Conservation (phyloP, 1,140 invertebrate genomes). For the Pogonognathellus flavescens region DNA sequence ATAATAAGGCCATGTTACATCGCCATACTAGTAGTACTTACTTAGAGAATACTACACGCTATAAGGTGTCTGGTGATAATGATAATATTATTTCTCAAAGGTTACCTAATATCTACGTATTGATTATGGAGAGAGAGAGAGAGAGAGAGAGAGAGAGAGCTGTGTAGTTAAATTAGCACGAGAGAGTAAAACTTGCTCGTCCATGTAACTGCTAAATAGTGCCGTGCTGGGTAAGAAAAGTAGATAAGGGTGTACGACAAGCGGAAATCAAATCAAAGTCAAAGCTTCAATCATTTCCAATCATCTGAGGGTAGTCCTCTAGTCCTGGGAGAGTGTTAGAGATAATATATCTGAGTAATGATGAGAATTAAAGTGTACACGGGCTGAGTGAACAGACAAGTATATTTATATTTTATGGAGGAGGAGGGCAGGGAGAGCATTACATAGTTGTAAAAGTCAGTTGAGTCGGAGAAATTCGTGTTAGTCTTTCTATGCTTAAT, state of each 20-base stretch:
- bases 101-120: no score
- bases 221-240: not conserved
- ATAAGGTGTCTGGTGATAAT: no score
- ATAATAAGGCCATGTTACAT: no score
- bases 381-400: not conserved
- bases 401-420: not conserved
- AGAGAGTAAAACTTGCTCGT: no score
- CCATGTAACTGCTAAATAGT: no score
- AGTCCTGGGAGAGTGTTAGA: not conserved
- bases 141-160: no score
- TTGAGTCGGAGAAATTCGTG: not conserved
- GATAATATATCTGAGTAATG: not conserved
- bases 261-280: slow-evolving; percentile 18
- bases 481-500: not conserved
- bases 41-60: no score
- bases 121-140: no score
- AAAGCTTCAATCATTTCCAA: not conserved
- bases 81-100: no score
- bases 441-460: not conserved
- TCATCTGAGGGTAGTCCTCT: not conserved
- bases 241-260: slow-evolving; percentile 1
- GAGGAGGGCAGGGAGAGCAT: not conserved
- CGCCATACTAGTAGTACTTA: no score
- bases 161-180: no score
- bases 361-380: not conserved